These are phyloP conservation scores for Stictocephala bisonia DNA, from an alignment of 2,888 invertebrate species.

Conservation along the genomic window DNA sequence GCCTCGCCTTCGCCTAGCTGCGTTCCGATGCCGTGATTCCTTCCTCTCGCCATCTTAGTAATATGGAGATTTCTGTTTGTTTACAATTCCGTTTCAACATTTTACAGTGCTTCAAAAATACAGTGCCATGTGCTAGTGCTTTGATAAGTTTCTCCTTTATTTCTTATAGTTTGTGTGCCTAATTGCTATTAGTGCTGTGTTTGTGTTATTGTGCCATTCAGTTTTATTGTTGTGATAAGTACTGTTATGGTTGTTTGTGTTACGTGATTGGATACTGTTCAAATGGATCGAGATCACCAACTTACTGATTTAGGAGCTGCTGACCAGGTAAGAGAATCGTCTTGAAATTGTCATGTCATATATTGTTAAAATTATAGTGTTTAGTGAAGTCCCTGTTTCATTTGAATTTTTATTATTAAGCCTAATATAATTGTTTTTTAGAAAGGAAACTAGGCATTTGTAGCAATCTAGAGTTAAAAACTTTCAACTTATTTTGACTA, in stretches of 20 bases:
- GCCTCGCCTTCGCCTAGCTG: slow-evolving; percentile 11
- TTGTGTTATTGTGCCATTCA: slow-evolving; percentile 16
- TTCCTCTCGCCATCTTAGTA: slow-evolving; percentile 43
- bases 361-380: too few species aligned
- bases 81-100: not conserved
- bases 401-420: too few species aligned
- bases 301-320: slow-evolving; percentile 40
- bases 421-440: too few species aligned
- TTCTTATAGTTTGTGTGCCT: slow-evolving; percentile 14
- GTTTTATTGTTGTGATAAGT: slow-evolving; percentile 36
- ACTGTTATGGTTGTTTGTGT: slow-evolving; percentile 29
- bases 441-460: too few species aligned
- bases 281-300: slow-evolving; percentile 43
- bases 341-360: not conserved
- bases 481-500: too few species aligned
- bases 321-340: slow-evolving; percentile 26
- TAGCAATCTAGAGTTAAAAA: too few species aligned
- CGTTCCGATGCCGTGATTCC: slow-evolving; percentile 8
- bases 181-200: slow-evolving; percentile 2
- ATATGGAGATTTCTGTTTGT: slow-evolving; percentile 38
- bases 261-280: not conserved
- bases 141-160: not conserved
- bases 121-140: slow-evolving; percentile 25
- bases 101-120: not conserved
- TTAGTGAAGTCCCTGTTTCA: too few species aligned